These are phyloP conservation scores for Pimpla rufipes DNA, from an alignment of 2,888 invertebrate species.

Conservation along the genomic window DNA sequence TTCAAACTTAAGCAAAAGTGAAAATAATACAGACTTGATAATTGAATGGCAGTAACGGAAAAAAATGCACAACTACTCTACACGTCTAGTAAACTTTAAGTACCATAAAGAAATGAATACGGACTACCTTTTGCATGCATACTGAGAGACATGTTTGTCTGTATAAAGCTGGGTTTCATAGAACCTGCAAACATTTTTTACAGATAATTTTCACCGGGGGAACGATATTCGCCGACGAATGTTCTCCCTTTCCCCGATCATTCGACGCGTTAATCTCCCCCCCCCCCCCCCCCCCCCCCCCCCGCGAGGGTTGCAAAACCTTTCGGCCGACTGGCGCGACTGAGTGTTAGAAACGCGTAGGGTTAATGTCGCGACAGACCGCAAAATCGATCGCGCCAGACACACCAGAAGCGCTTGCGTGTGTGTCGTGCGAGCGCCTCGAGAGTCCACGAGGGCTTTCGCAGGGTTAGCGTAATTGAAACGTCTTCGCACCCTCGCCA, in stretches of 20 bases:
- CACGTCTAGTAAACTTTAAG: background rate
- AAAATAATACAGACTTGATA: background rate
- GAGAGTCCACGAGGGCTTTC: constrained; percentile 19
- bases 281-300: no score
- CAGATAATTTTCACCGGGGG: constrained; percentile 52
- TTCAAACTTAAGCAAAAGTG: background rate
- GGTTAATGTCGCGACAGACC: constrained; percentile 66
- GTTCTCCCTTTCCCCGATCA: background rate
- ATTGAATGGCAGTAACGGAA: background rate
- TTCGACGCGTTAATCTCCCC: constrained; percentile 49
- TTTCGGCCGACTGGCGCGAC: constrained; percentile 35
- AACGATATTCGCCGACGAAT: constrained; percentile 56
- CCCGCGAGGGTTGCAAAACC: constrained; percentile 67
- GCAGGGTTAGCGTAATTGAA: constrained; percentile 37
- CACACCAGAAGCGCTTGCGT: constrained; percentile 34
- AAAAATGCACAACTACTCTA: constrained; percentile 7
- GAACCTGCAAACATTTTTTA: constrained; percentile 77
- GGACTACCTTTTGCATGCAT: constrained; percentile 79
- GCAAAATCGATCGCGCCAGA: constrained; percentile 65
- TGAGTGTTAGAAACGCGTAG: constrained; percentile 21
- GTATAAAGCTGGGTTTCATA: constrained; percentile 78
- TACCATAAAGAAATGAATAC: constrained; percentile 70
- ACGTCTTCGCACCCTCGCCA: constrained; percentile 46
- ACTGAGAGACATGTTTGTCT: constrained; percentile 78
- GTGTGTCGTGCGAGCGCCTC: constrained; percentile 9